A percentile compares a stretch with the other conserved stretches of the same genome.
These are phyloP conservation scores for Hycleus phaleratus DNA, from an alignment of 1,140 invertebrate genomes.

Conservation along the genomic window DNA sequence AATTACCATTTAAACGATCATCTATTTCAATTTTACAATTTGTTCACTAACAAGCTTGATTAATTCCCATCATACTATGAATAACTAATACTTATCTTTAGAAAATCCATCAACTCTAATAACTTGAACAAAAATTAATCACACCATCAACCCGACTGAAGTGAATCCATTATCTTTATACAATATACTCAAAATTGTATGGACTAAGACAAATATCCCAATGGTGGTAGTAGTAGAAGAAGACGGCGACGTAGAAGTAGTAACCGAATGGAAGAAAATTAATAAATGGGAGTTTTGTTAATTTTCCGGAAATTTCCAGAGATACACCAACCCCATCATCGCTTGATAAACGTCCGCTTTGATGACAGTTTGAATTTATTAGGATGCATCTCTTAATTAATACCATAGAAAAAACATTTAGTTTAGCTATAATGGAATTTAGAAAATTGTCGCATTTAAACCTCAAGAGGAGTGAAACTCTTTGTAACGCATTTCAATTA, in stretches of 20 bases:
- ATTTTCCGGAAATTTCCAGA: too few species aligned
- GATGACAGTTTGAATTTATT: too few species aligned
- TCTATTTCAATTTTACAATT: too few species aligned
- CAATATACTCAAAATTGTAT: constrained; percentile 10
- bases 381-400: too few species aligned
- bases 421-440: background rate
- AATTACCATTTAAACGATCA: too few species aligned
- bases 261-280: constrained; percentile 3
- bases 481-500: too few species aligned
- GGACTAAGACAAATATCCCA: constrained; percentile 16
- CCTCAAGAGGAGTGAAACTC: too few species aligned
- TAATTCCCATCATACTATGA: constrained; percentile 13
- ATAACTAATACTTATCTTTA: constrained; percentile 20
- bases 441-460: too few species aligned
- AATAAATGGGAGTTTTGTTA: too few species aligned
- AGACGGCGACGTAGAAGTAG: constrained; percentile 2
- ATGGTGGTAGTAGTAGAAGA: background rate
- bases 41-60: background rate
- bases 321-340: too few species aligned
- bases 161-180: constrained; percentile 19
- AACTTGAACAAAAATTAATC: constrained; percentile 23
- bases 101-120: constrained; percentile 18
- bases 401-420: too few species aligned
- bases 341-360: too few species aligned
- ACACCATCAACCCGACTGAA: constrained; percentile 14